A percentile compares a stretch with the other conserved stretches of the same genome.
Evolutionary conservation across 2,113 vertebrate genomes (phyloP).

Genomic region (Butorides virescens): DNA sequence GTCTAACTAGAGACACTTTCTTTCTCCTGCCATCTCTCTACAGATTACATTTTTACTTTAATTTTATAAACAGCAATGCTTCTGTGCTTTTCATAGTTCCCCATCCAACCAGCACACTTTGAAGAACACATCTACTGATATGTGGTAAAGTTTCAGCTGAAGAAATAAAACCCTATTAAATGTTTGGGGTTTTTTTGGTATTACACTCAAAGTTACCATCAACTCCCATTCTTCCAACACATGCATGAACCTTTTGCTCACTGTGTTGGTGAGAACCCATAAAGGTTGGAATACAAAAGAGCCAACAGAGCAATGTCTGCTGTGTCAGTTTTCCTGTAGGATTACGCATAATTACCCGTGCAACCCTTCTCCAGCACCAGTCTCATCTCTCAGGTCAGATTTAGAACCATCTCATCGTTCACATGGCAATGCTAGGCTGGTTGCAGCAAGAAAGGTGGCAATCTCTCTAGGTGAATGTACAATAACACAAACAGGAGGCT

Average conservation of each 20-base stretch:
- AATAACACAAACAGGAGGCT: background rate
- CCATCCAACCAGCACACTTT: background rate
- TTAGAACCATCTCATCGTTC: background rate
- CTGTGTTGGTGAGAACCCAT: background rate
- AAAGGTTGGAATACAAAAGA: background rate
- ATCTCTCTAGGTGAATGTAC: background rate
- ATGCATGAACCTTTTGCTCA: background rate
- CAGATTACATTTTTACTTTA: background rate
- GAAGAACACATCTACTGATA: background rate
- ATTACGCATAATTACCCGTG: background rate
- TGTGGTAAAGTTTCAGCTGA: background rate
- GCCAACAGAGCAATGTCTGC: background rate
- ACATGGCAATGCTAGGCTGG: background rate
- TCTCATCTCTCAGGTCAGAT: background rate
- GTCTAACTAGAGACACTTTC: background rate
- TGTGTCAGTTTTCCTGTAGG: background rate
- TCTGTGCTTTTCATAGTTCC: background rate
- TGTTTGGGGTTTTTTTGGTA: fast-evolving
- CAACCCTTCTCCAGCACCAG: background rate
- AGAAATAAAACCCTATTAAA: background rate
- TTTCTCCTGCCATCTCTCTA: background rate
- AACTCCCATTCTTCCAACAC: background rate
- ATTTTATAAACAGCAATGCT: background rate
- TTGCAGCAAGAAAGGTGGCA: background rate
- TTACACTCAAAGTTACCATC: background rate